Percentiles rank a stretch among this genome's conserved stretches.
Evolutionary conservation across 2,113 vertebrate species (phyloP).

Genomic region (Apaloderma vittatum): DNA sequence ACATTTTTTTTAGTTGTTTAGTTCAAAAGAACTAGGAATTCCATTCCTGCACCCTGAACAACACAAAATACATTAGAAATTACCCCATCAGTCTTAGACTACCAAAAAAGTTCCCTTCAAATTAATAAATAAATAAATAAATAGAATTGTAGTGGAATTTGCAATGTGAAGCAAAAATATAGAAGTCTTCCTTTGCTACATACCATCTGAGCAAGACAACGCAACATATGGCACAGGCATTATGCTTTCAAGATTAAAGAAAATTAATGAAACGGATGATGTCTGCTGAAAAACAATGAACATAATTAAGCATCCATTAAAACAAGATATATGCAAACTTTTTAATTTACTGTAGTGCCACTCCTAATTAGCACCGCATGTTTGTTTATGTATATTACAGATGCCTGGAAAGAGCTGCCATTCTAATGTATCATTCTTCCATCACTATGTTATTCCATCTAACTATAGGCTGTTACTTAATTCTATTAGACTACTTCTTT

Average conservation of each 20-base stretch:
- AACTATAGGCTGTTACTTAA: background rate
- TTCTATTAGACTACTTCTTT: background rate
- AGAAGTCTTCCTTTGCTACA: background rate
- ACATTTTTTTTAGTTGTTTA: background rate
- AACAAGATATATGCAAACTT: background rate
- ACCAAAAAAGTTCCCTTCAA: background rate
- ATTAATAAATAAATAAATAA: background rate
- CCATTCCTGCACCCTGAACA: background rate
- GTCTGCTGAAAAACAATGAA: background rate
- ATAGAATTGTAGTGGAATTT: background rate
- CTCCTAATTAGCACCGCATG: background rate
- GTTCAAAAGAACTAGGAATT: background rate
- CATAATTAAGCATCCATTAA: background rate
- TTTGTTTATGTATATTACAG: background rate
- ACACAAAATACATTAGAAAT: background rate
- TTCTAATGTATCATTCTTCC: background rate
- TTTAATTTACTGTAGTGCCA: background rate
- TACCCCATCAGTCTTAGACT: background rate
- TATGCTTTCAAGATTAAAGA: background rate
- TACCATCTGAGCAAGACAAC: background rate
- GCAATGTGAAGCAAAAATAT: background rate
- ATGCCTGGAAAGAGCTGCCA: background rate
- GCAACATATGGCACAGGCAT: background rate
- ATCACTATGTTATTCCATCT: background rate
- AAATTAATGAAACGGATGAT: background rate